Percentiles rank a stretch among this genome's conserved stretches.
Evolutionary conservation across 1,140 invertebrate genomes (phyloP).

Genomic region (Ostrea edulis): DNA sequence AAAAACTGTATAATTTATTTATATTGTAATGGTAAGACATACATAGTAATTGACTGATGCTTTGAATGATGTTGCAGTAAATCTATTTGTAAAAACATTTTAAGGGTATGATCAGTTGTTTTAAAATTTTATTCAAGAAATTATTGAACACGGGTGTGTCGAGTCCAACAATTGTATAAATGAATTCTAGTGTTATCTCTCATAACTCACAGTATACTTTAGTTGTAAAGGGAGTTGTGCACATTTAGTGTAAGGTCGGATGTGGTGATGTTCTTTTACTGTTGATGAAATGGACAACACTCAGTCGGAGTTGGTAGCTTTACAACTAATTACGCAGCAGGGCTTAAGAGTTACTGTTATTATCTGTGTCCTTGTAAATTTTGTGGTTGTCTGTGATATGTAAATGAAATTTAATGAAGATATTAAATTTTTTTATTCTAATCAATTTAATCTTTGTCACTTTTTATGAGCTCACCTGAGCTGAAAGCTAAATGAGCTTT

Average conservation of each 20-base stretch:
- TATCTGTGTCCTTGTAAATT: neutral
- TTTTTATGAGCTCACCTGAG: neutral
- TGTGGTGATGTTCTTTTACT: neutral
- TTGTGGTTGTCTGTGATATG: slow-evolving; percentile 34
- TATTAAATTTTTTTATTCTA: slow-evolving; percentile 1
- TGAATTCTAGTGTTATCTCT: neutral
- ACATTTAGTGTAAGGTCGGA: neutral
- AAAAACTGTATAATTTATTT: neutral
- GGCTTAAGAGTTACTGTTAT: neutral
- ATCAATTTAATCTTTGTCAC: neutral
- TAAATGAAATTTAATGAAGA: neutral
- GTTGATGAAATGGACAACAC: neutral
- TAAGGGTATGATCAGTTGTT: neutral
- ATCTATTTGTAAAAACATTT: no score
- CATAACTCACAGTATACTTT: neutral
- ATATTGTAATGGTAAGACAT: neutral
- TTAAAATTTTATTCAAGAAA: neutral
- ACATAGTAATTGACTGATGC: neutral
- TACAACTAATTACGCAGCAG: slow-evolving; percentile 14
- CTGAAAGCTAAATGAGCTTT: neutral
- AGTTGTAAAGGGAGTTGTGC: neutral
- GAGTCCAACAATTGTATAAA: neutral
- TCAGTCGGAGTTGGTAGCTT: neutral
- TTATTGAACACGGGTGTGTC: neutral
- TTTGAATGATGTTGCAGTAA: no score